phyloP scores from a whole-genome alignment of 2,888 invertebrate species.

The Cremastinae sp. region DNA sequence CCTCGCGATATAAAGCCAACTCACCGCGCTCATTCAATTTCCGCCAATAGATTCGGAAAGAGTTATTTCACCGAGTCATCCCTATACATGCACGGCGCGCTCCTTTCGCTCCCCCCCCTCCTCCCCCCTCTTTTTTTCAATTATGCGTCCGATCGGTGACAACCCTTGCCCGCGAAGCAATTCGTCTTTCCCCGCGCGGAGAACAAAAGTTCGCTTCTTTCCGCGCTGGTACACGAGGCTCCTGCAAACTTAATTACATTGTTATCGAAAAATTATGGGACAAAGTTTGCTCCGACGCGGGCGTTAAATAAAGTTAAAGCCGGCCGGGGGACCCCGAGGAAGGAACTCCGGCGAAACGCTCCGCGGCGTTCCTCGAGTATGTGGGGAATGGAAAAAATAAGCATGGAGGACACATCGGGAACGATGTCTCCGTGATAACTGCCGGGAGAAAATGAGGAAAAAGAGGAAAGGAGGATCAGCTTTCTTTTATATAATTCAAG shows the following conservation, averaged over 20 bases:
- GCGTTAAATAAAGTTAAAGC: slow-evolving; percentile 37
- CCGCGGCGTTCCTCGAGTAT: slow-evolving; percentile 5
- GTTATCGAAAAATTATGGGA: slow-evolving; percentile 53
- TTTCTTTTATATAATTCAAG: no score
- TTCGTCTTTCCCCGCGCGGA: slow-evolving; percentile 14
- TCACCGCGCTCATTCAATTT: slow-evolving; percentile 7
- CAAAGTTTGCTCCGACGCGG: slow-evolving; percentile 39
- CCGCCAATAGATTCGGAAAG: background rate
- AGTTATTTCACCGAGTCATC: background rate
- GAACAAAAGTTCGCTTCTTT: slow-evolving; percentile 36
- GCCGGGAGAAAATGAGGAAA: slow-evolving; percentile 14
- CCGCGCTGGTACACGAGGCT: background rate
- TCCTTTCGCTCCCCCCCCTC: no score
- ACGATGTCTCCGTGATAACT: no score
- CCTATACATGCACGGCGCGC: no score
- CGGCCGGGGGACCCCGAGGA: no score
- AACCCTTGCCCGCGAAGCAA: slow-evolving; percentile 1
- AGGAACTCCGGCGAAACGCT: no score
- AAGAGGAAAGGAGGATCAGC: background rate
- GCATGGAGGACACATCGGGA: background rate
- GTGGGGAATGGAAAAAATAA: background rate
- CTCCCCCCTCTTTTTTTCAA: background rate
- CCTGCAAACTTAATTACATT: slow-evolving; percentile 44
- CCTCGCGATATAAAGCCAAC: slow-evolving; percentile 20
- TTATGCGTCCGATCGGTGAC: background rate